Conservation (phyloP, 2,797 vertebrate species). For the Xerus rutilus region DNA sequence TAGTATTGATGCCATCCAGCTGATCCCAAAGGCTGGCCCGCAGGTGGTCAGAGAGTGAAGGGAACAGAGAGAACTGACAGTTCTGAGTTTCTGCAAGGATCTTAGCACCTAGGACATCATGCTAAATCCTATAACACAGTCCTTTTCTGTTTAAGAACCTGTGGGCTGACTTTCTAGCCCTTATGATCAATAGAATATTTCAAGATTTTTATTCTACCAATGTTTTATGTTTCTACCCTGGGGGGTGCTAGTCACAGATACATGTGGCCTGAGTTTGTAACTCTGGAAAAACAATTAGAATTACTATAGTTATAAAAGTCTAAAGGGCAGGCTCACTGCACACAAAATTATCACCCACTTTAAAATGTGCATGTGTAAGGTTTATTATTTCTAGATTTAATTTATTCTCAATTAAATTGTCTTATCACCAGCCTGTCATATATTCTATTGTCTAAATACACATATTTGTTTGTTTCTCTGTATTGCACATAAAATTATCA, state of each 20-base stretch:
- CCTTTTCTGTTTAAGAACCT: neutral
- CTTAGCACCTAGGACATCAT: neutral
- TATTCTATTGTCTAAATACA: constrained; percentile 56
- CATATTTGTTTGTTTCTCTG: constrained; percentile 48
- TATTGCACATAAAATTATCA: constrained; percentile 35
- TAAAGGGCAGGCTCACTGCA: neutral
- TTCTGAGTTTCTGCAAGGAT: neutral
- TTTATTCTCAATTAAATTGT: constrained; percentile 70
- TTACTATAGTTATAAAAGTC: neutral
- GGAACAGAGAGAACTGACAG: neutral
- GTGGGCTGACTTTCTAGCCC: neutral
- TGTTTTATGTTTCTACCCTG: neutral
- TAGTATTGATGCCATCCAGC: neutral
- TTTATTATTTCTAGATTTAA: constrained; percentile 66
- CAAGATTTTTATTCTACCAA: neutral
- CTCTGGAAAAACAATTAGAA: constrained; percentile 10
- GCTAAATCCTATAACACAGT: neutral
- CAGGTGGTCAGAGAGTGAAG: neutral
- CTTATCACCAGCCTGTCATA: constrained; percentile 1
- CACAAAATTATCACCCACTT: constrained; percentile 29
- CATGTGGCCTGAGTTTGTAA: neutral
- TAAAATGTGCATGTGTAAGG: constrained; percentile 32
- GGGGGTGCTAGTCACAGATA: neutral
- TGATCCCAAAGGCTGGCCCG: neutral
- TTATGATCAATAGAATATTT: neutral